Evolutionary conservation across 2,797 vertebrate genomes (phyloP).

Genomic region (Urophycis tenuis): DNA sequence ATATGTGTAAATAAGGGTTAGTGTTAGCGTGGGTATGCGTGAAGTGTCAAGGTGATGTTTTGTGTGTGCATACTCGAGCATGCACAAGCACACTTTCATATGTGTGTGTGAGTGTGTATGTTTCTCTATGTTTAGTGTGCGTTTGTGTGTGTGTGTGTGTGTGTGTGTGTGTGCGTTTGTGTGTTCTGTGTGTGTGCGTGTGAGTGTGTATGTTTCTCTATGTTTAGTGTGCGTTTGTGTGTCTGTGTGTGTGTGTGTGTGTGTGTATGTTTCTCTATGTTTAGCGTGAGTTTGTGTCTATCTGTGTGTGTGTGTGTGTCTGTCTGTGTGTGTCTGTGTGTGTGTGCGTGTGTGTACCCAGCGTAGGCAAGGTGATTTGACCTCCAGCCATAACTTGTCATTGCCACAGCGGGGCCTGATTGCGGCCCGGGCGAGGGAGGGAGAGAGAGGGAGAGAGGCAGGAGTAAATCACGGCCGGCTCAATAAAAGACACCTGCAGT

Average conservation of each 20-base stretch:
- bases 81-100: background rate
- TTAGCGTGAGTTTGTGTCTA: background rate
- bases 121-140: background rate
- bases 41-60: background rate
- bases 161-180: constrained; percentile 7
- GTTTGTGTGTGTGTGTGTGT: constrained; percentile 11
- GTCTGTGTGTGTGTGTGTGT: constrained; percentile 7
- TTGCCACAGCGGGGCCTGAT: constrained; percentile 52
- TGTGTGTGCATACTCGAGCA: background rate
- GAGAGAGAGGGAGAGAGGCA: constrained; percentile 34
- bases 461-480: constrained; percentile 65
- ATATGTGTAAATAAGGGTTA: too few relatives aligned
- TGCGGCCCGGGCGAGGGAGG: constrained; percentile 35
- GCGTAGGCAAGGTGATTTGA: constrained; percentile 46
- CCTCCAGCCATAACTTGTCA: constrained; percentile 71
- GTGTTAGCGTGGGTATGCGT: background rate
- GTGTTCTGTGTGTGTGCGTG: too few relatives aligned
- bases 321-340: background rate
- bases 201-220: too few relatives aligned
- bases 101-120: constrained; percentile 2
- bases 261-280: background rate
- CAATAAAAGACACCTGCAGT: constrained; percentile 75
- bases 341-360: constrained; percentile 20
- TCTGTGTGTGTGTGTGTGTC: background rate
- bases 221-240: background rate